Evolutionary conservation across 2,113 vertebrate species (phyloP).

Genomic region (Rhinolophus sinicus): DNA sequence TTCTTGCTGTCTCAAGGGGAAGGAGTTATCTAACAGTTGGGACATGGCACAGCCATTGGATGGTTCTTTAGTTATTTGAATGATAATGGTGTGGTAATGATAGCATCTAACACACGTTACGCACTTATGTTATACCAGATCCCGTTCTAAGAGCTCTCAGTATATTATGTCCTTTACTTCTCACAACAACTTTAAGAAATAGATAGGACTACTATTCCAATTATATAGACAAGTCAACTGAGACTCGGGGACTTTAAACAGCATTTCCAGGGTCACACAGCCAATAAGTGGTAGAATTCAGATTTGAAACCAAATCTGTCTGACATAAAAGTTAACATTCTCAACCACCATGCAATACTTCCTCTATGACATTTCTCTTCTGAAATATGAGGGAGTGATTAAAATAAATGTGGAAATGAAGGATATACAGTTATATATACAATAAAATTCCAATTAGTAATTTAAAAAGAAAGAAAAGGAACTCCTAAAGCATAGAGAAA

Average conservation of each 20-base stretch:
- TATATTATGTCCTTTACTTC: not conserved
- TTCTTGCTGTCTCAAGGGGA: not conserved
- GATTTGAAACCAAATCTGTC: not conserved
- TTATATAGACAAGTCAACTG: slow-evolving; percentile 5
- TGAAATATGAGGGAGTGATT: not conserved
- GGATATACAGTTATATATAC: not conserved
- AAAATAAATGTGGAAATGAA: slow-evolving; percentile 4
- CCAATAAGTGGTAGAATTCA: not conserved
- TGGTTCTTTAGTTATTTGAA: not conserved
- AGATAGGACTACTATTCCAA: not conserved
- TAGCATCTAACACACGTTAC: not conserved
- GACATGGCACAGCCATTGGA: not conserved
- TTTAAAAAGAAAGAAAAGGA: not conserved
- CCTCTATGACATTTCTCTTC: not conserved
- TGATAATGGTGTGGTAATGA: not conserved
- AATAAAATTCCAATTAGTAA: not conserved
- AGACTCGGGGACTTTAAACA: not conserved
- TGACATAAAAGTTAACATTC: not conserved
- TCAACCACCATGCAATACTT: not conserved
- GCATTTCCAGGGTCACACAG: not conserved
- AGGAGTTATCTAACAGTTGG: not conserved
- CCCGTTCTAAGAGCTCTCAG: not conserved
- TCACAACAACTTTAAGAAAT: not conserved
- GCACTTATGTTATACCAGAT: not conserved
- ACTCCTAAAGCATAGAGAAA: not conserved